Conservation (phyloP, 2,888 invertebrate species). For the Mechanitis mazaeus region DNA sequence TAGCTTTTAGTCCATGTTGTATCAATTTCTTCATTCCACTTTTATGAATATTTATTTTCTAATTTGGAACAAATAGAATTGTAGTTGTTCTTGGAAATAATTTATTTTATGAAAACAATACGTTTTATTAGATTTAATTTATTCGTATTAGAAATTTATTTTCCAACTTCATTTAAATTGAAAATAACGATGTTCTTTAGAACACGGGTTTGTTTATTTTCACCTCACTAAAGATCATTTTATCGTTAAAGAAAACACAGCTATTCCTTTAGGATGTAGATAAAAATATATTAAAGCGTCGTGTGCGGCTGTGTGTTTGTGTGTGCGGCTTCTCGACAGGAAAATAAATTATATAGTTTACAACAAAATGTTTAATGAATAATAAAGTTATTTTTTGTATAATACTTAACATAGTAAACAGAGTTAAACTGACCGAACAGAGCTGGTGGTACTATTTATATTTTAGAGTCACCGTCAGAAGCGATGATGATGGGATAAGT, state of each 20-base stretch:
- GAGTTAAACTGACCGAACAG: too few relatives aligned
- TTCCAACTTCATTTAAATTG: neutral
- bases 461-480: too few relatives aligned
- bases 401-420: too few relatives aligned
- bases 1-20: neutral
- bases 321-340: constrained; percentile 5
- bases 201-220: constrained; percentile 2
- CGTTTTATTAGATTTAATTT: too few relatives aligned
- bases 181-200: constrained; percentile 4
- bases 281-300: constrained; percentile 15
- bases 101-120: too few relatives aligned
- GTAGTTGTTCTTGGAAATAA: too few relatives aligned
- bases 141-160: neutral
- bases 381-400: constrained; percentile 1
- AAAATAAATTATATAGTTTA: constrained; percentile 27
- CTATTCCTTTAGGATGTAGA: constrained; percentile 8
- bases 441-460: too few relatives aligned
- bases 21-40: neutral
- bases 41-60: neutral
- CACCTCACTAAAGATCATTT: constrained; percentile 6
- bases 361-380: neutral
- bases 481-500: too few relatives aligned
- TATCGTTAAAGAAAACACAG: constrained; percentile 3
- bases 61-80: neutral
- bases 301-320: constrained; percentile 1